Evolutionary conservation across 35 echinoderm and acorn worm species (phyloP).

Genomic region (Ophiothrix spiculata): DNA sequence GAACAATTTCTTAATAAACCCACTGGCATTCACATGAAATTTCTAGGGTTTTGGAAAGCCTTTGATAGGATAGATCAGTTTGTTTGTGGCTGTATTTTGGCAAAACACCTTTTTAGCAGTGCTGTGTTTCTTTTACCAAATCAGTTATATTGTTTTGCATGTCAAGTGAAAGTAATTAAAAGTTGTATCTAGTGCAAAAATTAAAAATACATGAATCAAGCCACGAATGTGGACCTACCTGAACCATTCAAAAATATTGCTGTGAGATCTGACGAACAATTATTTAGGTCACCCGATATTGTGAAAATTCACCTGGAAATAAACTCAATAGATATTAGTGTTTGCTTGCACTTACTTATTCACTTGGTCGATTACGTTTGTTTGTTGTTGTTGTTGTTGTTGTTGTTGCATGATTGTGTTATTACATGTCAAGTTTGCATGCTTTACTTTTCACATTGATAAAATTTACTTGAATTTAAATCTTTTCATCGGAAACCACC

Average conservation of each 20-base stretch:
- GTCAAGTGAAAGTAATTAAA: neutral
- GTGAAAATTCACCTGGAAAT: no score
- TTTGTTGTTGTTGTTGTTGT: conserved; percentile 9
- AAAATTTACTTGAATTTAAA: no score
- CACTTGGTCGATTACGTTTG: neutral
- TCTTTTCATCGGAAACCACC: neutral
- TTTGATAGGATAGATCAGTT: conserved; percentile 12
- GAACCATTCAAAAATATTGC: no score
- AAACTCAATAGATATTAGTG: no score
- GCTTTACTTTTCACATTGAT: neutral
- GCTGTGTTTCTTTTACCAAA: conserved; percentile 1
- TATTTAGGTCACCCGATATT: no score
- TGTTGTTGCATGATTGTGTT: neutral
- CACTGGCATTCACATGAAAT: conserved; percentile 5
- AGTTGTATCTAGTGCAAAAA: neutral
- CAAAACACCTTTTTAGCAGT: neutral
- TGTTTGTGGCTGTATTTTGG: neutral
- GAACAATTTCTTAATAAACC: neutral
- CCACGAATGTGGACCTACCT: no score
- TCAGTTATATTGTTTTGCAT: neutral
- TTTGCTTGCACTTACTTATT: conserved; percentile 7
- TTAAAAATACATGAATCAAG: neutral
- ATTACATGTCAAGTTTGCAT: conserved; percentile 4
- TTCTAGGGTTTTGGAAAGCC: conserved; percentile 1
- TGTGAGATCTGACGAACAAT: no score